Evolutionary conservation across 92 coral and sea anemone species (phyloP).

Genomic region (Zoanthus sansibaricus): DNA sequence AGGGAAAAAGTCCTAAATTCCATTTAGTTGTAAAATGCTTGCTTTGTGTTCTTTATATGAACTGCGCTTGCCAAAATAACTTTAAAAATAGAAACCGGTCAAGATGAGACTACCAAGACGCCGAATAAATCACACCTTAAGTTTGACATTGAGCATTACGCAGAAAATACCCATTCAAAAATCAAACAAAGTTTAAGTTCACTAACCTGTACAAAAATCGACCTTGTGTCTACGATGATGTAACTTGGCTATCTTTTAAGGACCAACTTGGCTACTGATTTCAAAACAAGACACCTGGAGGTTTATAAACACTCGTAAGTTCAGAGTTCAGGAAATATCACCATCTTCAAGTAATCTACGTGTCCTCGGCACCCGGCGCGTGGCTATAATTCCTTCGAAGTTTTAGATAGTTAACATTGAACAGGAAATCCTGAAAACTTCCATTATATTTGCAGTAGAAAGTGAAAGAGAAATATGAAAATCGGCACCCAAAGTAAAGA

Average conservation of each 20-base stretch:
- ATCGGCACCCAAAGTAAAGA: not conserved
- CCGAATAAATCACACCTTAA: too few species aligned
- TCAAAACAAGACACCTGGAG: not conserved
- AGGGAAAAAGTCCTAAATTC: too few species aligned
- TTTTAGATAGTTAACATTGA: not conserved
- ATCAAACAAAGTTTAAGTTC: not conserved
- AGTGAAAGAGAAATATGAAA: not conserved
- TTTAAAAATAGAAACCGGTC: too few species aligned
- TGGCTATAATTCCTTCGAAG: constrained; percentile 11
- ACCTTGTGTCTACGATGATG: not conserved
- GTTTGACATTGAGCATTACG: too few species aligned
- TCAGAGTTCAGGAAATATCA: constrained; percentile 13
- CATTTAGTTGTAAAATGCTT: too few species aligned
- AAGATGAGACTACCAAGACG: too few species aligned
- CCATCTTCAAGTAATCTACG: not conserved
- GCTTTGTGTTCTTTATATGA: too few species aligned
- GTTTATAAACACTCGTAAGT: constrained; percentile 14
- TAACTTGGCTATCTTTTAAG: not conserved
- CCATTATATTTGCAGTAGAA: not conserved
- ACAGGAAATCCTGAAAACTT: constrained; percentile 22
- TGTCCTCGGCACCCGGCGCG: not conserved
- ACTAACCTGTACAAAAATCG: not conserved
- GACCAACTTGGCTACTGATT: not conserved
- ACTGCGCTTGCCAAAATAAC: too few species aligned
- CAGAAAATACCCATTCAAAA: not conserved